Percentiles rank a stretch among this genome's conserved stretches.
These are phyloP conservation scores for Pachymerium ferrugineum DNA, from an alignment of 2,888 invertebrate species.

Conservation along the genomic window DNA sequence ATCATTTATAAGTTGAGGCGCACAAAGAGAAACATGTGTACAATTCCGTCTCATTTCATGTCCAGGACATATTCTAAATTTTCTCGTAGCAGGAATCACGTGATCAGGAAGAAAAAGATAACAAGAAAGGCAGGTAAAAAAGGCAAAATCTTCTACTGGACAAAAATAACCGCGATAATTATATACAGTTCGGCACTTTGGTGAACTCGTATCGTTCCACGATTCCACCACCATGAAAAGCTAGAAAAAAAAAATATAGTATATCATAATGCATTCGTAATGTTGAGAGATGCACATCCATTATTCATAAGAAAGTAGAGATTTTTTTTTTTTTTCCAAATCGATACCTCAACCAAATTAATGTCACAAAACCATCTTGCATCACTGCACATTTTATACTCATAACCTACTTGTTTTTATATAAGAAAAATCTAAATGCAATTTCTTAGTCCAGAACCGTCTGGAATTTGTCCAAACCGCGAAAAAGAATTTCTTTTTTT, in stretches of 20 bases:
- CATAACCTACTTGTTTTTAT: background rate
- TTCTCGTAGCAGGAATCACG: constrained; percentile 6
- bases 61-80: background rate
- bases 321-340: no score
- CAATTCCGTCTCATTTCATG: background rate
- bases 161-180: background rate
- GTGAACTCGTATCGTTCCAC: no score
- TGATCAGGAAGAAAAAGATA: constrained; percentile 40
- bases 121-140: constrained; percentile 41
- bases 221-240: no score
- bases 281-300: no score
- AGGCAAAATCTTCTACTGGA: constrained; percentile 34
- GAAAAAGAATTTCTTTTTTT: background rate
- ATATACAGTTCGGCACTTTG: background rate
- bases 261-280: no score
- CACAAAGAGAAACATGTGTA: background rate
- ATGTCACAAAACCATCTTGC: background rate
- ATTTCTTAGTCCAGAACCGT: no score
- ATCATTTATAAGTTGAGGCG: constrained; percentile 6
- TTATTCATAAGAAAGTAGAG: no score
- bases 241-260: no score
- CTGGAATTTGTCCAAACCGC: constrained; percentile 4
- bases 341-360: background rate
- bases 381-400: background rate
- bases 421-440: background rate